phyloP scores from a whole-genome alignment of 2,797 vertebrate species.

The Rallus crepitans region DNA sequence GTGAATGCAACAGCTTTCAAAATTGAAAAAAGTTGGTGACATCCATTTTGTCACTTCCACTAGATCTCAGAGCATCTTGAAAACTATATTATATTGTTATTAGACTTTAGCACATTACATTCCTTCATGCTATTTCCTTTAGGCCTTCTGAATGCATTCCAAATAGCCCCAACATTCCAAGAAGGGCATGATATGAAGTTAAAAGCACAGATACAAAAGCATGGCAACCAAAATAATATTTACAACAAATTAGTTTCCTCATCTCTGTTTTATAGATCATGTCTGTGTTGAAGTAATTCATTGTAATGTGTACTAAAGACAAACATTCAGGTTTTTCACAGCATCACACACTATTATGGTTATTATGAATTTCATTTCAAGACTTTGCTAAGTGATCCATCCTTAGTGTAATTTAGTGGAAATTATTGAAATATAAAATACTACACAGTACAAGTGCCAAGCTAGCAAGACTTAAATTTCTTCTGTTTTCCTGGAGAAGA shows the following conservation, averaged over 20 bases:
- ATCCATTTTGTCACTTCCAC: not conserved
- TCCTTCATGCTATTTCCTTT: not conserved
- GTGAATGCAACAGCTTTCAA: not conserved
- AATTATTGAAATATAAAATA: not conserved
- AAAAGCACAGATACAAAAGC: not conserved
- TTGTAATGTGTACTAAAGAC: not conserved
- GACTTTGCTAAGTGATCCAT: not conserved
- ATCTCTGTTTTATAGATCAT: not conserved
- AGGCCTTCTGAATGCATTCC: not conserved
- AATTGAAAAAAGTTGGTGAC: not conserved
- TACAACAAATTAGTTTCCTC: not conserved
- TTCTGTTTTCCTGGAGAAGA: not conserved
- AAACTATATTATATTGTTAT: not conserved
- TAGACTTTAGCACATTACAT: not conserved
- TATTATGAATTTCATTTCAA: not conserved
- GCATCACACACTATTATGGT: not conserved
- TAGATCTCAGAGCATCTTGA: not conserved
- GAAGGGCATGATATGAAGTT: not conserved
- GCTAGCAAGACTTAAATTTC: not conserved
- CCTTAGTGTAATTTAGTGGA: not conserved
- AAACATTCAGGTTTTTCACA: not conserved
- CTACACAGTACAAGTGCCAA: not conserved
- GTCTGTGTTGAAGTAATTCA: not conserved
- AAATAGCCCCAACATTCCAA: not conserved
- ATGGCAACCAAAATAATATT: not conserved